Evolutionary conservation across 2,797 vertebrate species (phyloP), one percentile per base, ranked within the genome.

Genomic region (Acridotheres tristis): DNA sequence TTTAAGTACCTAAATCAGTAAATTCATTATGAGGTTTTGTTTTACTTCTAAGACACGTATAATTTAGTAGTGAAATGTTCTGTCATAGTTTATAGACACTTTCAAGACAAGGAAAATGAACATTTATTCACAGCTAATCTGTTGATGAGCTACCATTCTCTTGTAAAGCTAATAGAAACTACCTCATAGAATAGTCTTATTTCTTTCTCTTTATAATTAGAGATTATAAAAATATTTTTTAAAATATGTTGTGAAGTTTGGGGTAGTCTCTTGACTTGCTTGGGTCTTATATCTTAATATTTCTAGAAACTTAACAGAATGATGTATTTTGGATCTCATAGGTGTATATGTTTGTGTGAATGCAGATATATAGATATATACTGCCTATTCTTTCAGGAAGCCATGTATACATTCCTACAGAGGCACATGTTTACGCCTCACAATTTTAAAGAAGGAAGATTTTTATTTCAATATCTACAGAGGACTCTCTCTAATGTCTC

Each of bases 1-100:
- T 95, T 93, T 95, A 94, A 93, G 26, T 82, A 55, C 73, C 88
- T 92, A 92, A 95, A 93, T 91, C 88, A 90, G 73, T 86, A 93
- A 94, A 94, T 94, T 57, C 45, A 79, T 93, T 80, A 84, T 79
- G 48, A 83, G 13, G 34, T 95, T 97, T 96, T 97, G 84, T 91
- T 66, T 30, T 95, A 57, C 45, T 16, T 40, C 57, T 72, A 58
- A 69, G 62, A 20, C 13, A 34, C 66, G 53, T 92, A 22, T 57
- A 92, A 91, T 93, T 92, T 95, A 61, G 62, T 85, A 94, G 72
- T 87, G 32, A 77, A 94, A 91, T 93, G 90, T 96, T 96, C 82
- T 88, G 57, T 96, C 78, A 78, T 80, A 76, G 30, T 81, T 93
- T 75, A 40, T 47, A 92, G 87, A 89, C 34, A 11, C 43, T 78